These are phyloP conservation scores for Drosophila bifasciata DNA, from an alignment of 1,140 invertebrate species.

Conservation along the genomic window DNA sequence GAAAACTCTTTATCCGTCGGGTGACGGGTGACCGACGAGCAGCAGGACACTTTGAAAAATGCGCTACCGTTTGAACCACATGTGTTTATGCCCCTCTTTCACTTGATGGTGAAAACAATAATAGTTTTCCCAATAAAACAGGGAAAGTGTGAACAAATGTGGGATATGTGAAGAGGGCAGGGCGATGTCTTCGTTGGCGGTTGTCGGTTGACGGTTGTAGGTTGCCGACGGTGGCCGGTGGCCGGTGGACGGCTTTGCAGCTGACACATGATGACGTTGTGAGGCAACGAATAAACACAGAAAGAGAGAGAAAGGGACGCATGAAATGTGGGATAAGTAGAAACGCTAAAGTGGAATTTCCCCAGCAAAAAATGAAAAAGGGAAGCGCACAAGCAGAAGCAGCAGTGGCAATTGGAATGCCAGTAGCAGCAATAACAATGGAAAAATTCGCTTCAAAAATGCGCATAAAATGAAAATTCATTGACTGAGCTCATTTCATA, in stretches of 20 bases:
- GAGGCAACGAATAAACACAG: constrained; percentile 54
- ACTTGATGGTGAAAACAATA: constrained; percentile 66
- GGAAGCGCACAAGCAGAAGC: constrained; percentile 8
- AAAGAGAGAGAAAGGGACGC: not conserved
- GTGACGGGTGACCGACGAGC: constrained; percentile 3
- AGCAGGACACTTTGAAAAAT: constrained; percentile 15
- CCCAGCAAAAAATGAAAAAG: constrained; percentile 28
- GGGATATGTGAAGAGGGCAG: constrained; percentile 23
- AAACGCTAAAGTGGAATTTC: constrained; percentile 26
- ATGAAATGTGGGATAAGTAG: constrained; percentile 31
- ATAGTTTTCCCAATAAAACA: constrained; percentile 67
- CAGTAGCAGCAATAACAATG: constrained; percentile 41
- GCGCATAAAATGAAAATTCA: constrained; percentile 75
- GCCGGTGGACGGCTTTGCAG: constrained; percentile 12
- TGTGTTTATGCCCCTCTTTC: constrained; percentile 37
- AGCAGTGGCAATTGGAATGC: not conserved
- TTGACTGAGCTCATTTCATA: constrained; percentile 63
- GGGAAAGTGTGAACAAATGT: constrained; percentile 60
- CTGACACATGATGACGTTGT: constrained; percentile 77
- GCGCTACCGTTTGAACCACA: constrained; percentile 38
- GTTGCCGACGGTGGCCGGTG: not conserved
- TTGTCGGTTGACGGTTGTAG: constrained; percentile 18
- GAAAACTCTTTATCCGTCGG: constrained; percentile 3
- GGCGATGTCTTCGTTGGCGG: constrained; percentile 13
- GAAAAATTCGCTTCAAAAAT: constrained; percentile 64